phyloP scores from a whole-genome alignment of 2,113 vertebrate genomes.

The Taurulus bubalis region DNA sequence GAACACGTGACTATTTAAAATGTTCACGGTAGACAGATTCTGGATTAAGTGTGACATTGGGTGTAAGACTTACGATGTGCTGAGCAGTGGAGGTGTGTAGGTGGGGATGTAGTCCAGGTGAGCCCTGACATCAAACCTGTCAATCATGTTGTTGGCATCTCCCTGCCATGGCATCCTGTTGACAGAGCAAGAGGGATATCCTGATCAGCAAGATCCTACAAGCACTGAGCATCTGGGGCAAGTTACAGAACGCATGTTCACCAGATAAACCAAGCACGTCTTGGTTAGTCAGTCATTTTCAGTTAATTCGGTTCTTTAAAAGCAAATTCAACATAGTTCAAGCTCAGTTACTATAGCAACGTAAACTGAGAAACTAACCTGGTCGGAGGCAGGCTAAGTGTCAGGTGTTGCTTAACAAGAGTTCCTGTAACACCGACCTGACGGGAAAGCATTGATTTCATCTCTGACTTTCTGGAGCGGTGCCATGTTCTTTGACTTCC shows the following conservation, averaged over 20 bases:
- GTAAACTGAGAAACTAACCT: not conserved
- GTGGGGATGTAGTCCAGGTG: conserved; percentile 95
- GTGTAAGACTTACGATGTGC: conserved; percentile 87
- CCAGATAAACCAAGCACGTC: not conserved
- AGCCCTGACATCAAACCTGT: conserved; percentile 94
- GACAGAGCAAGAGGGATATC: not conserved
- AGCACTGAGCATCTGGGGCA: not conserved
- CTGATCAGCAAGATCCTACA: not conserved
- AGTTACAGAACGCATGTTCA: not conserved
- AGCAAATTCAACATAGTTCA: not conserved
- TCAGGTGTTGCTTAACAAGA: not conserved
- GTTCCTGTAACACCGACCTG: not conserved
- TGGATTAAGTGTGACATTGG: not conserved
- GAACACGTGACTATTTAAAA: not conserved
- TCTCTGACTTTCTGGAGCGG: not conserved
- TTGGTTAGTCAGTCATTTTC: not conserved
- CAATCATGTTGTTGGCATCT: conserved; percentile 97
- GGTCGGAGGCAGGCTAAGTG: not conserved
- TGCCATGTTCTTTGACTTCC: not conserved
- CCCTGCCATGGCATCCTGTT: conserved; percentile 98
- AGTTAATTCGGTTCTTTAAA: not conserved
- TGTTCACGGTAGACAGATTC: no score
- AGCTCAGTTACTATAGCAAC: not conserved
- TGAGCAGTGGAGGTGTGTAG: conserved; percentile 90
- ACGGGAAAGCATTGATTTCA: not conserved